Evolutionary conservation across 2,888 invertebrate species (phyloP).

Genomic region (Drosophila atroscutellata): DNA sequence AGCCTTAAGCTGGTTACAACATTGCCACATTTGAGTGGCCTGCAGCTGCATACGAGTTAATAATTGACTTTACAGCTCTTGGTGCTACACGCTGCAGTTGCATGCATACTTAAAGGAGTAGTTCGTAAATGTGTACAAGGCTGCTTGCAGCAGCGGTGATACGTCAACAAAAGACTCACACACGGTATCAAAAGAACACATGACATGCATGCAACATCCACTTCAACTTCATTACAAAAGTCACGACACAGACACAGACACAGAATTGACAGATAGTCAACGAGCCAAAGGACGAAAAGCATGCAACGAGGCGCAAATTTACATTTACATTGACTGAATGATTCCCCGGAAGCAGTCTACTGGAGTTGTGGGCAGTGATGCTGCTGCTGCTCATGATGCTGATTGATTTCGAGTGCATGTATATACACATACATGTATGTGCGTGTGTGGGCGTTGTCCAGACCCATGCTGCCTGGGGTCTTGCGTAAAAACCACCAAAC

Average conservation of each 20-base stretch:
- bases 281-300: slow-evolving; percentile 21
- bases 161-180: slow-evolving; percentile 59
- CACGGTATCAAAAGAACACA: slow-evolving; percentile 32
- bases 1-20: background rate
- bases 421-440: slow-evolving; percentile 7
- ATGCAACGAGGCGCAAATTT: slow-evolving; percentile 72
- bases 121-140: slow-evolving; percentile 24
- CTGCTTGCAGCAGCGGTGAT: slow-evolving; percentile 43
- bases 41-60: slow-evolving; percentile 32
- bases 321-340: slow-evolving; percentile 78
- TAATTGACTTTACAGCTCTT: slow-evolving; percentile 68
- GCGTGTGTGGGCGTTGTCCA: slow-evolving; percentile 29
- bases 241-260: slow-evolving; percentile 41
- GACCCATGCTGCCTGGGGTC: slow-evolving; percentile 34
- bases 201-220: slow-evolving; percentile 64
- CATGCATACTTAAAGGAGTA: slow-evolving; percentile 1
- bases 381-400: slow-evolving; percentile 40
- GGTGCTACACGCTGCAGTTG: slow-evolving; percentile 24
- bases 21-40: background rate
- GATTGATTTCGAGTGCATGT: slow-evolving; percentile 73
- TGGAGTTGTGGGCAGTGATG: slow-evolving; percentile 33
- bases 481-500: slow-evolving; percentile 82
- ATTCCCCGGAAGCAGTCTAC: slow-evolving; percentile 41
- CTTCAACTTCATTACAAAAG: slow-evolving; percentile 74
- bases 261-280: slow-evolving; percentile 39